Conservation (phyloP, 2,888 invertebrate genomes). For the Harmothoe impar region DNA sequence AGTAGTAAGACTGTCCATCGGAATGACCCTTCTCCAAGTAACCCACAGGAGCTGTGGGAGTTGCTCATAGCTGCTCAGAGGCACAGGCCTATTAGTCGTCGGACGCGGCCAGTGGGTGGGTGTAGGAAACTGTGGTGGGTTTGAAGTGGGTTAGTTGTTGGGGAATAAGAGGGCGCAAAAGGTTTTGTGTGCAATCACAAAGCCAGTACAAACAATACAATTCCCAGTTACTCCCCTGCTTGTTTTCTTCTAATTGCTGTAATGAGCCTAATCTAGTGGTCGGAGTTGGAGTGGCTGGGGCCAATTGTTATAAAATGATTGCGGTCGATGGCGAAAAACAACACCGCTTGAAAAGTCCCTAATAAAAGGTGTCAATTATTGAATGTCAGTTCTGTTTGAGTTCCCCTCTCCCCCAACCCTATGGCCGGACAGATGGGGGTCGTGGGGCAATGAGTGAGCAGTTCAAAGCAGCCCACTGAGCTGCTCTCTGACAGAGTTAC, state of each 20-base stretch:
- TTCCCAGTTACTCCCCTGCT: not conserved
- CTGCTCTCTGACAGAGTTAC: too few relatives aligned
- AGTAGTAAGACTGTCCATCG: too few relatives aligned
- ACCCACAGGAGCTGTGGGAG: too few relatives aligned
- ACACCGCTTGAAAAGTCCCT: not conserved
- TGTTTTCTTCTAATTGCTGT: constrained; percentile 12
- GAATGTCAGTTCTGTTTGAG: not conserved
- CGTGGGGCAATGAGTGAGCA: not conserved
- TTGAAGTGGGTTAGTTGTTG: not conserved
- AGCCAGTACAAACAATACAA: not conserved
- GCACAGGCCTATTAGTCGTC: too few relatives aligned
- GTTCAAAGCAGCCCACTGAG: not conserved
- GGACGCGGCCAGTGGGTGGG: not conserved
- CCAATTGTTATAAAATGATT: not conserved
- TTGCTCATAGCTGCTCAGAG: too few relatives aligned
- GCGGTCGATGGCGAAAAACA: not conserved
- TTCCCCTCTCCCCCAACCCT: not conserved
- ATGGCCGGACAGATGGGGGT: not conserved
- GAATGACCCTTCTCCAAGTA: too few relatives aligned
- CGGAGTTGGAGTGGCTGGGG: not conserved
- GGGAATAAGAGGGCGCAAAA: not conserved
- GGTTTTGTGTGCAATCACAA: not conserved
- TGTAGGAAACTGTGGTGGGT: not conserved
- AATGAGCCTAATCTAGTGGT: not conserved
- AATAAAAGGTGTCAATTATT: not conserved